Evolutionary conservation across 2,888 invertebrate genomes (phyloP), one percentile per base, ranked within the genome.

Genomic region (Aproaerema taeniolella): DNA sequence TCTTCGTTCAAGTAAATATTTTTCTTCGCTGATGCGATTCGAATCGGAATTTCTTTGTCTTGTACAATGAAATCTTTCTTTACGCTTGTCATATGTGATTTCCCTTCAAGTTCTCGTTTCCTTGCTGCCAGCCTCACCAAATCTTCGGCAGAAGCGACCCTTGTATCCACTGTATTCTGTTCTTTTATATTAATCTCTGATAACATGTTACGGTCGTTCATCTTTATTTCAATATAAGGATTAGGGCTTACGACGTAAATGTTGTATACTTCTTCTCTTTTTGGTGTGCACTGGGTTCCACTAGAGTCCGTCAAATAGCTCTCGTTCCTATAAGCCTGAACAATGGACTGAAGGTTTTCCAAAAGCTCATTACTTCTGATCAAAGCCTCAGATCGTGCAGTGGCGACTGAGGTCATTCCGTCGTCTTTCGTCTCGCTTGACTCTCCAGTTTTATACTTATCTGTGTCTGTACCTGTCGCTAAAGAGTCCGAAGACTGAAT

Each of bases 11-110:
- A 51, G 41, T 70, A 54, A 32, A 85, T 77, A 43, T 83, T 66
- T 46, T 75, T 80, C 53, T 75, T 82, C 1, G 80, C 74, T 37
- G 55, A 64, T 0, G 80, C 74, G 2, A 61, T 55, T 48, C 72
- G 81, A 0, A 85, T 67, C 1, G 85, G 85, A 45, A 85, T 81
- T 17, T 77, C 71, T 46, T 61, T 63, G 26, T 85, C 80, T 1
- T 59, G 52, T 1, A 35, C n/a, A 31, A 10, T 51, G 44, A 1
- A 38, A 17, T 10, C 63, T 51, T 10, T 56, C 50, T 11, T 53
- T 48, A 9, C 55, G 52, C 3, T 48, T 47, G 2, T 58, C 53
- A 43, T 68, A 65, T 16, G 55, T 56, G 26, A 26, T 26, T 26
- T 26, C 29, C 2, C 9, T 2, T 37, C 16, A 1, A 12, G 7